phyloP scores from a whole-genome alignment of 2,797 vertebrate genomes.

The Sciurus carolinensis region DNA sequence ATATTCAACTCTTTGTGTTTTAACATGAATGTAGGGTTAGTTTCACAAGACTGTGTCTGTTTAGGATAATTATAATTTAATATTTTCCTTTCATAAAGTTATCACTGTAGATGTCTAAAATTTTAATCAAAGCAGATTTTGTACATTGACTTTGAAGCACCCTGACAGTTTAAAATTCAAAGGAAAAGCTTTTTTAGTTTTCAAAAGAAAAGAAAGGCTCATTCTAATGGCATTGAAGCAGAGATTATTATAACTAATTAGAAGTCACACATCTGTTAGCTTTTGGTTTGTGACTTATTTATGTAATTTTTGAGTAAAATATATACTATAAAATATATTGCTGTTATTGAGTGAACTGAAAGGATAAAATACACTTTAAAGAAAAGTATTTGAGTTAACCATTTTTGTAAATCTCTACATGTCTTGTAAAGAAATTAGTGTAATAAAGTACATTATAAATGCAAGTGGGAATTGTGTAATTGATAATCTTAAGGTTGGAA shows the following conservation, averaged over 20 bases:
- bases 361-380: conserved; percentile 74
- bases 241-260: conserved; percentile 93
- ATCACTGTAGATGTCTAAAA: conserved; percentile 91
- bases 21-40: conserved; percentile 92
- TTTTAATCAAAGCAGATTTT: conserved; percentile 88
- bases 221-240: conserved; percentile 87
- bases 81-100: conserved; percentile 92
- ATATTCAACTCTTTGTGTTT: conserved; percentile 92
- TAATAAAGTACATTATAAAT: conserved; percentile 73
- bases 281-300: conserved; percentile 89
- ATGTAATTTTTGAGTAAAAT: conserved; percentile 82
- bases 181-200: conserved; percentile 89
- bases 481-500: conserved; percentile 80
- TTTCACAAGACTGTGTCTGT: conserved; percentile 93
- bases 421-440: conserved; percentile 68
- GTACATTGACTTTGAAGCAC: conserved; percentile 87
- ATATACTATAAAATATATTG: conserved; percentile 81
- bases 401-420: conserved; percentile 66
- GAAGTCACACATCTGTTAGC: conserved; percentile 93
- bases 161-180: conserved; percentile 89
- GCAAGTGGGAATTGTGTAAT: conserved; percentile 76
- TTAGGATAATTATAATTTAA: conserved; percentile 93
- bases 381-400: conserved; percentile 27
- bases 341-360: conserved; percentile 65
- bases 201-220: conserved; percentile 87